A percentile compares a stretch with the other conserved stretches of the same genome.
Evolutionary conservation across 1,140 invertebrate genomes (phyloP).

Genomic region (Heliconius hewitsoni): DNA sequence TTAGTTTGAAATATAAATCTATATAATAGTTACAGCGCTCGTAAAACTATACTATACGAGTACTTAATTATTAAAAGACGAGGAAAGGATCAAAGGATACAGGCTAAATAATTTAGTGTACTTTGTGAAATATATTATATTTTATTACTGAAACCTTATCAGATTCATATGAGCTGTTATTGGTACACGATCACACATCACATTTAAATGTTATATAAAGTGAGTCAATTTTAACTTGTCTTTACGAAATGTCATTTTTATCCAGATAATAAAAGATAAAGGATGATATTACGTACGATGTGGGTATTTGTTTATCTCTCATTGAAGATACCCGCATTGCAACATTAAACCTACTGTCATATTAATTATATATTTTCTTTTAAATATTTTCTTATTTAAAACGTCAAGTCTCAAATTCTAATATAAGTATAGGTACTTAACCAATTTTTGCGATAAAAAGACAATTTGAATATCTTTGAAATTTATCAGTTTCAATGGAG

Average conservation of each 20-base stretch:
- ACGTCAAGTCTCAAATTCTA: background rate
- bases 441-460: conserved; percentile 19
- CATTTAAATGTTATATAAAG: conserved; percentile 28
- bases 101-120: background rate
- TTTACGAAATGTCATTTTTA: conserved; percentile 46
- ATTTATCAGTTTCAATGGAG: conserved; percentile 44
- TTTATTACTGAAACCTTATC: background rate
- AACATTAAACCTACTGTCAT: background rate
- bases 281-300: conserved; percentile 18
- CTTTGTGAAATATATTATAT: background rate
- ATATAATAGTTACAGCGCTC: background rate
- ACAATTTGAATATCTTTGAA: conserved; percentile 47
- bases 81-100: background rate
- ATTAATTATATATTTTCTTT: background rate
- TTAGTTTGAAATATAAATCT: background rate
- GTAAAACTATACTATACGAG: background rate
- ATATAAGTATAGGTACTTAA: background rate
- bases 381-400: background rate
- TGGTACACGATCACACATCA: conserved; percentile 20
- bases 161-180: background rate
- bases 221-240: conserved; percentile 39
- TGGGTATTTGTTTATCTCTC: conserved; percentile 8
- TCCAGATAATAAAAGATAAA: conserved; percentile 45
- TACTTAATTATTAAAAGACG: background rate
- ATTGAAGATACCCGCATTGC: conserved; percentile 13